Evolutionary conservation across 2,113 vertebrate genomes (phyloP).

Genomic region (Aix galericulata): DNA sequence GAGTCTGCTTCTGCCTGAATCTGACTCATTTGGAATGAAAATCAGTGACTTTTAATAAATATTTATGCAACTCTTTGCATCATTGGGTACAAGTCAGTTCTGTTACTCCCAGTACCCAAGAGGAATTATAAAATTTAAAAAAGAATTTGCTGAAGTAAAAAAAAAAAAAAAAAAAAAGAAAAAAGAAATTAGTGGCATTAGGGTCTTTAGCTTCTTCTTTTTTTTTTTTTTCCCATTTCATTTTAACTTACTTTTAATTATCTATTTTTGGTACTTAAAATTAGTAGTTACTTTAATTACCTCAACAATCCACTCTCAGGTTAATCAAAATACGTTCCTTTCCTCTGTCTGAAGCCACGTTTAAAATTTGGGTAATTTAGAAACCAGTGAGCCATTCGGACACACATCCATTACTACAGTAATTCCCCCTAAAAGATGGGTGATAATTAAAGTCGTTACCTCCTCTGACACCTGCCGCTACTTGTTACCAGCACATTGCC

Average conservation of each 20-base stretch:
- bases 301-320: neutral
- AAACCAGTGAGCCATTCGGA: neutral
- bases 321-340: neutral
- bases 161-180: neutral
- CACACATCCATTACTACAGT: neutral
- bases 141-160: neutral
- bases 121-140: neutral
- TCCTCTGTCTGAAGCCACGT: accelerated
- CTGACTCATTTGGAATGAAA: neutral
- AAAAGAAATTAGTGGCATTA: neutral
- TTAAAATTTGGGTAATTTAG: neutral
- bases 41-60: neutral
- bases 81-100: neutral
- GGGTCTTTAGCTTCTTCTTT: neutral
- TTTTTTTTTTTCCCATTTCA: neutral
- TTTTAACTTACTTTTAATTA: constrained; percentile 3
- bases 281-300: neutral
- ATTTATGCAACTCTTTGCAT: neutral
- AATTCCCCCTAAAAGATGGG: neutral
- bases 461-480: neutral
- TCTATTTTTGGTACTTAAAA: neutral
- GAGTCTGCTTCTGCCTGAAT: neutral
- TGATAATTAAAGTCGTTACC: neutral
- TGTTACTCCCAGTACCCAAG: accelerated
- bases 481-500: neutral